These are phyloP conservation scores for Drosophila monieri DNA, from an alignment of 2,888 invertebrate species.

Conservation along the genomic window DNA sequence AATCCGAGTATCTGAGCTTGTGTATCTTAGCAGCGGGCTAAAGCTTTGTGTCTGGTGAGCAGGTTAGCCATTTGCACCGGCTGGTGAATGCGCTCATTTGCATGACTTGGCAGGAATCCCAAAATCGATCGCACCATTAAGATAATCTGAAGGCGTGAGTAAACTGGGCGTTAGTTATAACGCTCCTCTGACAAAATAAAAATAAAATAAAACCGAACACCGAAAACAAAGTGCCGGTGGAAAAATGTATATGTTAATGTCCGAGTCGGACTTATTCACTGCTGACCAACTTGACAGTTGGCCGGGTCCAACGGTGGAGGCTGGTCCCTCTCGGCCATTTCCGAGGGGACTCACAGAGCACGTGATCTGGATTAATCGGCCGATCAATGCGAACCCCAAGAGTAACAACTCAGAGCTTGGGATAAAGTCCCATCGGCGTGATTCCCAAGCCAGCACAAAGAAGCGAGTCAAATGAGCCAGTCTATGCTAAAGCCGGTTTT, in stretches of 20 bases:
- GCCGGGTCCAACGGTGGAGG: conserved; percentile 12
- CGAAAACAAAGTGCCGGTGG: conserved; percentile 36
- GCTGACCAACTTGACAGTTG: conserved; percentile 28
- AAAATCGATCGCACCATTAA: conserved; percentile 37
- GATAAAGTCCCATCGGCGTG: conserved; percentile 36
- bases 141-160: conserved; percentile 54
- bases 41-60: conserved; percentile 16
- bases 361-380: conserved; percentile 60
- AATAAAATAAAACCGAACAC: conserved; percentile 18
- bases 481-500: conserved; percentile 57
- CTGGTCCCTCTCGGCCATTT: conserved; percentile 34
- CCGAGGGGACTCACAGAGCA: conserved; percentile 60
- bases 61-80: conserved; percentile 49
- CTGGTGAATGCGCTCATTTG: conserved; percentile 59
- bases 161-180: conserved; percentile 49
- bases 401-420: conserved; percentile 17
- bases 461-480: conserved; percentile 20
- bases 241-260: conserved; percentile 24
- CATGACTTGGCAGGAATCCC: conserved; percentile 66
- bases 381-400: conserved; percentile 48
- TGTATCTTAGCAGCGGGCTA: conserved; percentile 23
- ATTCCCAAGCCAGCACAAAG: conserved; percentile 43
- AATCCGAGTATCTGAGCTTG: conserved; percentile 2
- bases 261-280: conserved; percentile 26
- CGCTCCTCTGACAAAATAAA: conserved; percentile 5